These are phyloP conservation scores for Gallinago solitaria DNA, from an alignment of 2,797 vertebrate genomes.

Conservation along the genomic window DNA sequence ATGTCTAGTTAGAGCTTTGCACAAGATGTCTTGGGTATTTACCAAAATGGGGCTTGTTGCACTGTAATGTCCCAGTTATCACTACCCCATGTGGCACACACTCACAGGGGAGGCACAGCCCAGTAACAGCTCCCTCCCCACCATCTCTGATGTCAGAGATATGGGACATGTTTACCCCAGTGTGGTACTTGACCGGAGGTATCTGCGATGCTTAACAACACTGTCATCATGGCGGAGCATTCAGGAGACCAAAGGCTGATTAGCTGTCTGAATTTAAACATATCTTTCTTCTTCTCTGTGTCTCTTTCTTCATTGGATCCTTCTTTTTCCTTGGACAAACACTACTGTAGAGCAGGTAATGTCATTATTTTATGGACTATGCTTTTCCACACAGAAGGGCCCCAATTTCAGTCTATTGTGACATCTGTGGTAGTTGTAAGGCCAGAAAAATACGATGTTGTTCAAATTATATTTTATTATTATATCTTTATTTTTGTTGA, in stretches of 20 bases:
- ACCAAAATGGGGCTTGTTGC: background rate
- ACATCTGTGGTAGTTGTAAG: background rate
- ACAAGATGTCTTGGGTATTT: background rate
- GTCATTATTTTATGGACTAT: background rate
- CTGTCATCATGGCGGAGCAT: too few relatives aligned
- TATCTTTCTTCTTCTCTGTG: background rate
- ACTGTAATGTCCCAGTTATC: background rate
- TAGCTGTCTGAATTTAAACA: background rate
- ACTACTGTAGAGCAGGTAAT: background rate
- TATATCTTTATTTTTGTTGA: background rate
- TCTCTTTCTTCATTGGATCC: rapidly evolving
- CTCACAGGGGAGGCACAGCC: background rate
- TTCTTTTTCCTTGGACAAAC: background rate
- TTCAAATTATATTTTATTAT: background rate
- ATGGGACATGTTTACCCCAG: rapidly evolving
- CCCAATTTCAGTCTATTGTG: background rate
- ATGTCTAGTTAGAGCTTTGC: background rate
- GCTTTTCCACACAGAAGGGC: background rate
- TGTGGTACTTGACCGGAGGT: background rate
- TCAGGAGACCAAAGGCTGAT: background rate
- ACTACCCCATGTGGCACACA: background rate
- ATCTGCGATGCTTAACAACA: background rate
- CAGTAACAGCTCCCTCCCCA: background rate
- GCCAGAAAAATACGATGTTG: background rate
- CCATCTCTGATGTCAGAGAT: rapidly evolving